Base-by-base conservation (phyloP, 2,888 invertebrate genomes). In the Drosophila pseudotalamancana region DNA sequence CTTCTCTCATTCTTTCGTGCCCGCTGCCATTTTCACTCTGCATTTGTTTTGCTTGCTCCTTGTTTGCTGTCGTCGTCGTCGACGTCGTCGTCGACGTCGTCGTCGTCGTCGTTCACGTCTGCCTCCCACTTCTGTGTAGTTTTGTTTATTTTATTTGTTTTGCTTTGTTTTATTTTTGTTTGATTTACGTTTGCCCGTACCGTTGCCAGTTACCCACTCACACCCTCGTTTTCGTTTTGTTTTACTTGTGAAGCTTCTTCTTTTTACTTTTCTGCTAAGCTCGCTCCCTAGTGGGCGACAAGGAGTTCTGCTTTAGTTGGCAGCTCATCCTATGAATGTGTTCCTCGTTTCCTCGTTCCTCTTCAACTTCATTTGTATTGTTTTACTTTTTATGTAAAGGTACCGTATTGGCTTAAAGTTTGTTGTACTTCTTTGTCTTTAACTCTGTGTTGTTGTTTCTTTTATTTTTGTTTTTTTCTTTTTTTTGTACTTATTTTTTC, bases 81-180 rank as follows among this genome's bases (percentile, higher is more conserved):
- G 59, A 50, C 45, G 54, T 14, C 12, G 54, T 29, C 12, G 56
- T 19, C 3, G 25, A 3, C 9, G 40, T n/a, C 35, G 51, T 63
- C 49, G 50, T 59, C 48, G 65, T 81, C 59, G 61, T 67, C 67
- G 73, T 80, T 72, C 73, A 80, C 78, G 78, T 79, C 81, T 74
- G 80, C 80, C 74, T 69, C 73, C 77, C 70, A 81, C 87, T 86
- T 80, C 64, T 83, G 71, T 81, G 74, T 87, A 84, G 87, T 87
- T 81, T 77, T 87, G 81, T 81, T 87, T 80, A 87, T 81, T 85
- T 79, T 81, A 81, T 81, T 84, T 81, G 87, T 87, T 81, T 86
- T 79, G 80, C 84, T 80, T 84, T 80, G 85, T 76, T 76, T 86
- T 80, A 79, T 80, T 80, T 80, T 80, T 80, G 80, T 80, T 80